Conservation (phyloP, 2,888 invertebrate species). For the Thera obeliscata region DNA sequence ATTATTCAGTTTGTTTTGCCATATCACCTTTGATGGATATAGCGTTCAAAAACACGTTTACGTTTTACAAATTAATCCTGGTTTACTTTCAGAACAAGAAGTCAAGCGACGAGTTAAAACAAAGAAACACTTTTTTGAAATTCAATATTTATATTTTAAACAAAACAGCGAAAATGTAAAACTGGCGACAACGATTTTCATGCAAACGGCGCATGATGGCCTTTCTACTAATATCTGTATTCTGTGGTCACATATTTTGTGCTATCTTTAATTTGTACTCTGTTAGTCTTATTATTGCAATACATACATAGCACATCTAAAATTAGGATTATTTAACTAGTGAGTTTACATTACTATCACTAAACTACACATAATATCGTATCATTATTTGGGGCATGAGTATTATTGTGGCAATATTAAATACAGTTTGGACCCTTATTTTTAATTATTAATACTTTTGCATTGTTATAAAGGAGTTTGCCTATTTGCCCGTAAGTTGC, state of each 20-base stretch:
- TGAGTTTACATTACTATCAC: constrained; percentile 2
- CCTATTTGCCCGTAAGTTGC: background rate
- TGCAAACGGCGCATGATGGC: too few species aligned
- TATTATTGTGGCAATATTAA: constrained; percentile 31
- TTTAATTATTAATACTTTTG: constrained; percentile 11
- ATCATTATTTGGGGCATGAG: constrained; percentile 29
- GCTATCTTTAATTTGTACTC: constrained; percentile 40
- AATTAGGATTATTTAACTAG: background rate
- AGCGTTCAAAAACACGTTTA: too few species aligned
- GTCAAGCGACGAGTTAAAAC: too few species aligned
- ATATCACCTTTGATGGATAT: too few species aligned
- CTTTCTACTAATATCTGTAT: too few species aligned
- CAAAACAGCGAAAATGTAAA: too few species aligned
- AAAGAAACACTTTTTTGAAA: too few species aligned
- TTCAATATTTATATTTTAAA: too few species aligned
- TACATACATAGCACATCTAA: constrained; percentile 3
- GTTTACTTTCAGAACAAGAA: too few species aligned
- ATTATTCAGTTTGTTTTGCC: too few species aligned
- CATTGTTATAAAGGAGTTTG: background rate
- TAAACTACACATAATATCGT: background rate
- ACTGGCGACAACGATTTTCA: too few species aligned
- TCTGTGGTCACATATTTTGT: constrained; percentile 12
- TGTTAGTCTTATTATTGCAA: constrained; percentile 17
- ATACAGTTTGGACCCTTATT: constrained; percentile 35
- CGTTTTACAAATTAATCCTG: too few species aligned